Evolutionary conservation across 2,797 vertebrate species (phyloP).

Genomic region (Cossypha polioptera): DNA sequence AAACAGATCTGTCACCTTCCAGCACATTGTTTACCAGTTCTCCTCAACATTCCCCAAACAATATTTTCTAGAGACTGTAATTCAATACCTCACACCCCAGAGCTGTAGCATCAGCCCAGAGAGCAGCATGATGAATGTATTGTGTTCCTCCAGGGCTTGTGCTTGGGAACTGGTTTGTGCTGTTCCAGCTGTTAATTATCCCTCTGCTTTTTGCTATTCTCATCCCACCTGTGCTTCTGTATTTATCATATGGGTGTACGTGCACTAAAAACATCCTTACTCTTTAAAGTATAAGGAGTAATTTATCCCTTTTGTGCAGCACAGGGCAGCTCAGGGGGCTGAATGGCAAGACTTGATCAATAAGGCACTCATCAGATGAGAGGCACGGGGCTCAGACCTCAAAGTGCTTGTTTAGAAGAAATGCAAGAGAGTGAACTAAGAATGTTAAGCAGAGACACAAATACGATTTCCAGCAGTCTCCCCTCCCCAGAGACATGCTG

Average conservation of each 20-base stretch:
- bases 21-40: slow-evolving; percentile 39
- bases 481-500: background rate
- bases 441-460: background rate
- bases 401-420: background rate
- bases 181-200: slow-evolving; percentile 57
- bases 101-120: background rate
- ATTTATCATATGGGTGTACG: slow-evolving; percentile 16
- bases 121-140: slow-evolving; percentile 13
- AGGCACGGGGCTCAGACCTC: slow-evolving; percentile 6
- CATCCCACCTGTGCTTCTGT: slow-evolving; percentile 14
- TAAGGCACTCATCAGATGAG: background rate
- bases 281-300: background rate
- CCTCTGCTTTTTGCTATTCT: slow-evolving; percentile 27
- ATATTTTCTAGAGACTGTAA: slow-evolving; percentile 44
- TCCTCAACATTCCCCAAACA: slow-evolving; percentile 40
- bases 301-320: slow-evolving; percentile 5
- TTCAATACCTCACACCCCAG: slow-evolving; percentile 35
- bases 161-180: background rate
- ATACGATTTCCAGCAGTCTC: background rate
- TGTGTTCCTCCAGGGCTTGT: background rate
- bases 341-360: slow-evolving; percentile 49
- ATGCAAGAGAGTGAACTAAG: background rate
- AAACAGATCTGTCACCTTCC: slow-evolving; percentile 47
- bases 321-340: background rate
- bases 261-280: background rate